Base-by-base conservation (phyloP, 2,797 vertebrate species). In the Myioborus miniatus region DNA sequence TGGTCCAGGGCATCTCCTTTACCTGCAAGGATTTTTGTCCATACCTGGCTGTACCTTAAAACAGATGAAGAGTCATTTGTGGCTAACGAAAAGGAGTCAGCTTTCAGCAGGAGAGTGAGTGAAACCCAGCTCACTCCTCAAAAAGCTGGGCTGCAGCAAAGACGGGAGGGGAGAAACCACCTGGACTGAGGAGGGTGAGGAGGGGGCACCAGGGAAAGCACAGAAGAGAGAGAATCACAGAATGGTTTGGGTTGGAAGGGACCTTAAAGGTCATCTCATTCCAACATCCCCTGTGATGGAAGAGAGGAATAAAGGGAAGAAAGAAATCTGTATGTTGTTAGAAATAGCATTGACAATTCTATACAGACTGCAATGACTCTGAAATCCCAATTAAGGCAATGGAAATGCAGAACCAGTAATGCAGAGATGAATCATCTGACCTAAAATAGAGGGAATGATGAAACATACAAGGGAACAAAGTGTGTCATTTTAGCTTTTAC, bases 361-460 rank as follows among this genome's bases (percentile, higher is more conserved):
- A 69, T 92, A 88, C 67, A 91, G 84, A 82, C 46, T 68, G 59
- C n/a, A 80, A 72, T 43, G 44, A 55, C 87, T 94, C 89, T 32
- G 12, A 91, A 93, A 96, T 83, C 64, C 76, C 43, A 95, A 96
- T 93, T 96, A 94, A 94, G 87, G 96, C 84, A 96, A 86, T 92
- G 87, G 89, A 89, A 97, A 93, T 47, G 82, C 65, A 91, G 90
- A 90, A 95, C 76, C 82, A 95, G 59, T 93, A 95, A 94, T 19
- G 87, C 93, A 92, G 91, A 92, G 89, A 93, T 95, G 92, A 96
- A 96, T 95, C 93, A 96, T 96, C 91, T 96, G 79, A 94, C 91
- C 89, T 85, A 96, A 95, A 95, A 96, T 68, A 96, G 83, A 93
- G 76, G 46, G 82, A 89, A 89, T 55, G 72, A 49, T 96, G 79